A percentile compares a stretch with the other conserved stretches of the same genome.
Conservation (phyloP, 1,140 invertebrate genomes). For the Brachionus rotundiformis region DNA sequence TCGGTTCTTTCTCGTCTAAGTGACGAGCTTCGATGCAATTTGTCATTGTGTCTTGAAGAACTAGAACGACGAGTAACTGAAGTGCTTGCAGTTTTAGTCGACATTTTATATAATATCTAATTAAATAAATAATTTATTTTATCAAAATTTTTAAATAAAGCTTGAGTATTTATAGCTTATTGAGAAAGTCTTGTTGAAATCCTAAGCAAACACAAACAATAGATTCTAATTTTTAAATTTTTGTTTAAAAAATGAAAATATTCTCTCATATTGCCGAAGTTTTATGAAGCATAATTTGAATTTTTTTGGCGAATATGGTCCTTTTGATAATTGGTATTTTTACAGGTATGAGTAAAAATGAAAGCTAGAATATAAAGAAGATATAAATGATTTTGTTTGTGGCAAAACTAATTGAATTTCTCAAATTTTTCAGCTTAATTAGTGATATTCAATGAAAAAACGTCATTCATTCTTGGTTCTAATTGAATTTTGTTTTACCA, state of each 20-base stretch:
- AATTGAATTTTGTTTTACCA: neutral
- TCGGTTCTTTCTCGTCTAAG: neutral
- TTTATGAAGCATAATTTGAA: slow-evolving; percentile 32
- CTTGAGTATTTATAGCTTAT: neutral
- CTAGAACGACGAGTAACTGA: neutral
- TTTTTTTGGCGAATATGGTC: neutral
- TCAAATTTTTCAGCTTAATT: slow-evolving; percentile 44
- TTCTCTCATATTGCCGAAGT: slow-evolving; percentile 14
- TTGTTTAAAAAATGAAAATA: neutral
- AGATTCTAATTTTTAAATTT: neutral
- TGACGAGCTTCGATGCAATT: neutral
- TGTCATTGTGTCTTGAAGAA: neutral
- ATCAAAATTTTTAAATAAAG: neutral
- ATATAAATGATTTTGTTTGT: slow-evolving; percentile 34
- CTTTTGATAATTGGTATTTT: slow-evolving; percentile 38
- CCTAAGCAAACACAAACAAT: neutral
- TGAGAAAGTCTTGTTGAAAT: neutral
- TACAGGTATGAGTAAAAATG: slow-evolving; percentile 14
- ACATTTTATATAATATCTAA: slow-evolving; percentile 17
- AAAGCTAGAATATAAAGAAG: neutral
- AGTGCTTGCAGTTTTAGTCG: neutral
- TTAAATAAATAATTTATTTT: slow-evolving; percentile 8
- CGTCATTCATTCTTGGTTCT: neutral
- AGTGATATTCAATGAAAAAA: neutral
- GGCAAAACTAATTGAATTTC: slow-evolving; percentile 25